phyloP scores from a whole-genome alignment of 2,113 vertebrate species.

The Leuciscus idus region DNA sequence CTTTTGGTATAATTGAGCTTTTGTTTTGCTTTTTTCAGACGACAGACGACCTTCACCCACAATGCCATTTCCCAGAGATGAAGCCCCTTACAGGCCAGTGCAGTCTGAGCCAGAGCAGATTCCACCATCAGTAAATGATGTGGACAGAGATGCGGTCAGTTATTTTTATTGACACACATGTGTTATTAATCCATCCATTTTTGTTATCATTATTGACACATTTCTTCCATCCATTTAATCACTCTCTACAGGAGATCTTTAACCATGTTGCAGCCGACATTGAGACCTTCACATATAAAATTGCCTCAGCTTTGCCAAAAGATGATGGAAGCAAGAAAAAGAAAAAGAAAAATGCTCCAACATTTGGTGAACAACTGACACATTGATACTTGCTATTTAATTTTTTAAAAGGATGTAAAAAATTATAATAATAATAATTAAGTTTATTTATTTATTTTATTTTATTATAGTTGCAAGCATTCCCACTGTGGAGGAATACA shows the following conservation, averaged over 20 bases:
- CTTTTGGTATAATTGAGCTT: background rate
- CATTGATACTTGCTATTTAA: background rate
- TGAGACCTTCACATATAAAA: slow-evolving; percentile 78
- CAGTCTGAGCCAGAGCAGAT: background rate
- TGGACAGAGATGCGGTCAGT: slow-evolving; percentile 66
- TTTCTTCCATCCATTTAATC: slow-evolving; percentile 1
- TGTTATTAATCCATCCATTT: background rate
- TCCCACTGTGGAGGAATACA: slow-evolving; percentile 66
- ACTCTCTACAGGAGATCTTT: slow-evolving; percentile 79
- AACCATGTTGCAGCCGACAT: slow-evolving; percentile 82
- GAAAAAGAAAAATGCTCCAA: slow-evolving; percentile 67
- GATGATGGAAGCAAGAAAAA: slow-evolving; percentile 58
- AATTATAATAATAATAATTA: background rate
- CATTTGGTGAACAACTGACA: slow-evolving; percentile 54
- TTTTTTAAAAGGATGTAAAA: background rate
- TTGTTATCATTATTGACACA: background rate
- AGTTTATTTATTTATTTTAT: background rate
- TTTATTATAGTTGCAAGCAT: slow-evolving; percentile 47
- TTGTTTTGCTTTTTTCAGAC: slow-evolving; percentile 47
- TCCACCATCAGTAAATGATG: background rate
- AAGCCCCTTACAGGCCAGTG: slow-evolving; percentile 1
- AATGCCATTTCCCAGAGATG: slow-evolving; percentile 35
- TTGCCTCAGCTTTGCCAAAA: background rate
- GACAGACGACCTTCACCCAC: slow-evolving; percentile 11
- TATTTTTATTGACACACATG: background rate